Evolutionary conservation across 2,113 vertebrate species (phyloP).

Genomic region (Picathartes gymnocephalus): DNA sequence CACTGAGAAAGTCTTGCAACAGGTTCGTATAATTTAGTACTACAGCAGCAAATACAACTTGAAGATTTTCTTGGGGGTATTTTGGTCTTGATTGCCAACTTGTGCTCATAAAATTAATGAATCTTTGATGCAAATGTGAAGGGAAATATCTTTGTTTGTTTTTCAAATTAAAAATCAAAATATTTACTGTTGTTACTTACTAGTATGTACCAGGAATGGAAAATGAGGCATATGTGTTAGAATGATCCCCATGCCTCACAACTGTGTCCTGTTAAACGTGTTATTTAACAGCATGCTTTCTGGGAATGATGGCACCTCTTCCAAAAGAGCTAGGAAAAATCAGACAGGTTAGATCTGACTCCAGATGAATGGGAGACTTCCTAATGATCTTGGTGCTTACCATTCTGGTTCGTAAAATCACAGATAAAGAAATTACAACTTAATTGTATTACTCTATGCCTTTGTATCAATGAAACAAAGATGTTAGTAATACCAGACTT

Average conservation of each 20-base stretch:
- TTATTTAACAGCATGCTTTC: neutral
- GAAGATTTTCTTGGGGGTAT: neutral
- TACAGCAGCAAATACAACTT: neutral
- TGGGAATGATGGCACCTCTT: neutral
- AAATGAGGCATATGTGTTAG: neutral
- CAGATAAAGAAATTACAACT: neutral
- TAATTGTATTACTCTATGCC: neutral
- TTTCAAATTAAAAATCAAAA: neutral
- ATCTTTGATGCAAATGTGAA: neutral
- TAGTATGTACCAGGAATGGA: neutral
- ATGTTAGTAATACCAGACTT: neutral
- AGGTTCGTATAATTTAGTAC: conserved; percentile 71
- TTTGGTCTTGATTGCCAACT: neutral
- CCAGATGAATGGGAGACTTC: neutral
- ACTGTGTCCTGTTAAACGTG: neutral
- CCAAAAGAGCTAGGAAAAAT: neutral
- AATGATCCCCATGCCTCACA: neutral
- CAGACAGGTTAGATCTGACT: neutral
- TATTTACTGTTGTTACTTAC: neutral
- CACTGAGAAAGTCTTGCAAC: conserved; percentile 94
- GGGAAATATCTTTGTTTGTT: neutral
- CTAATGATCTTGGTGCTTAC: neutral
- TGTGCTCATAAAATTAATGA: accelerated
- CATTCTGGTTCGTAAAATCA: neutral
- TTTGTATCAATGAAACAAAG: neutral